These are phyloP conservation scores for Doryteuthis pealeii DNA, from an alignment of 1,140 invertebrate species.

Conservation along the genomic window DNA sequence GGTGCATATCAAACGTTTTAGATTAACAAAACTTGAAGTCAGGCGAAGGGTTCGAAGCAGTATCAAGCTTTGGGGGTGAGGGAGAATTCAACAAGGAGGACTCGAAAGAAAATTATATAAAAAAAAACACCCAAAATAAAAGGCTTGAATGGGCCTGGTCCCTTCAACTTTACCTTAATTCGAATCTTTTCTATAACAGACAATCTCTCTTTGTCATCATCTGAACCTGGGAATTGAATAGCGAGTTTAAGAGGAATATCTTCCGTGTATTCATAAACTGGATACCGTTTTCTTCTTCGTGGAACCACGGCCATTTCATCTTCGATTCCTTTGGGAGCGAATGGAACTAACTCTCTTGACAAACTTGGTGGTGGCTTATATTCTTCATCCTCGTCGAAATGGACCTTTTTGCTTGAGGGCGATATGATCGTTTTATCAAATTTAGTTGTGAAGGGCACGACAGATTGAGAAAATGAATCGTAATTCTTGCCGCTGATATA, in stretches of 20 bases:
- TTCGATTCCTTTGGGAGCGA: neutral
- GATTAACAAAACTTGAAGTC: too few relatives aligned
- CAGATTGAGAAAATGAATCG: neutral
- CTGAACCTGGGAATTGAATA: neutral
- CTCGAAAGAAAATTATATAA: too few relatives aligned
- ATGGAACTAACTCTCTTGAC: neutral
- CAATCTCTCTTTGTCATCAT: neutral
- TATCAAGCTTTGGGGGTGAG: too few relatives aligned
- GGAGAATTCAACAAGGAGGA: too few relatives aligned
- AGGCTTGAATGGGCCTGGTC: neutral
- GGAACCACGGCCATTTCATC: neutral
- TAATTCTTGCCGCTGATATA: neutral
- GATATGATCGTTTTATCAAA: neutral
- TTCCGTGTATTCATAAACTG: neutral
- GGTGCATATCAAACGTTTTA: too few relatives aligned
- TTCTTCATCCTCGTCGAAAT: neutral
- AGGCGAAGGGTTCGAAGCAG: too few relatives aligned
- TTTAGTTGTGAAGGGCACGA: neutral
- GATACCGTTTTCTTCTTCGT: neutral
- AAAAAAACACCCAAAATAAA: too few relatives aligned
- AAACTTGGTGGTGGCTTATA: neutral
- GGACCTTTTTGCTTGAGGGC: neutral
- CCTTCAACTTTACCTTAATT: neutral
- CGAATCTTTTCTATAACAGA: neutral
- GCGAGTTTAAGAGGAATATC: neutral